Conservation (phyloP, 35 echinoderm and acorn worm genomes). For the Apostichopus japonicus region DNA sequence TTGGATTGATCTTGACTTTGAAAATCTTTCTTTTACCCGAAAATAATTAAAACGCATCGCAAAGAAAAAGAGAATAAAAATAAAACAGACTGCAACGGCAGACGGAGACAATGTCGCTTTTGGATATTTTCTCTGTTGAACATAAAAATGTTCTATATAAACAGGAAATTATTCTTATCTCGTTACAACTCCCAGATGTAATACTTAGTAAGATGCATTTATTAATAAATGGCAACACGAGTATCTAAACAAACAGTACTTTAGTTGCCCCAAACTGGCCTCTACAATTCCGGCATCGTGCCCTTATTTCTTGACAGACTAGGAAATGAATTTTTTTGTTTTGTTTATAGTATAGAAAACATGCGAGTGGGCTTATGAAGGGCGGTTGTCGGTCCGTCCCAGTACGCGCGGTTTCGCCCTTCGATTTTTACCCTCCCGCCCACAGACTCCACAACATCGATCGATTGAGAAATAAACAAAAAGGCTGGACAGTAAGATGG, state of each 20-base stretch:
- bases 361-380: background rate
- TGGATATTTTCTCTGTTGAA: conserved; percentile 35
- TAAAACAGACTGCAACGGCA: background rate
- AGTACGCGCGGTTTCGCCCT: background rate
- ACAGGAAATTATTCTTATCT: conserved; percentile 49
- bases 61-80: no score
- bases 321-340: background rate
- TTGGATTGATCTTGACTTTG: conserved; percentile 13
- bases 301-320: conserved; percentile 22
- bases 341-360: background rate
- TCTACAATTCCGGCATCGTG: background rate
- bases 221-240: conserved; percentile 29
- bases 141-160: conserved; percentile 52
- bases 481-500: background rate
- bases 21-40: background rate
- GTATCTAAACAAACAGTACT: conserved; percentile 24
- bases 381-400: background rate
- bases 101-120: background rate
- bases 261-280: background rate
- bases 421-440: background rate
- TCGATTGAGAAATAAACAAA: background rate
- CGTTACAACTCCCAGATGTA: conserved; percentile 25
- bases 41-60: conserved; percentile 28
- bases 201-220: background rate
- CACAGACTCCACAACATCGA: conserved; percentile 9